Conservation (phyloP, 2,888 invertebrate species). For the Metalampra italica region DNA sequence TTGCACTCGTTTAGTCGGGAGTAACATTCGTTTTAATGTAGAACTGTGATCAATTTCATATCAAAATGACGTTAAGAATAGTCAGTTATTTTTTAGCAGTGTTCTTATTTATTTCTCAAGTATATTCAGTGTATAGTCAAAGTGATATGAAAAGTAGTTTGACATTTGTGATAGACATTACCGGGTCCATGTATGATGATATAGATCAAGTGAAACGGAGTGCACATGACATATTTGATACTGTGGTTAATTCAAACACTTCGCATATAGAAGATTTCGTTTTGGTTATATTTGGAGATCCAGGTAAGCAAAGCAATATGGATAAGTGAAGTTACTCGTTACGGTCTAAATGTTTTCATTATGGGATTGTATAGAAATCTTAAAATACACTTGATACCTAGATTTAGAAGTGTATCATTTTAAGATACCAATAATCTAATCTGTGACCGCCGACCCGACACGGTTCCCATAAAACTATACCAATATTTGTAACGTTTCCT, state of each 20-base stretch:
- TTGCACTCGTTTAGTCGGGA: not conserved
- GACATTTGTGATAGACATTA: constrained; percentile 54
- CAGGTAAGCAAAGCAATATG: constrained; percentile 32
- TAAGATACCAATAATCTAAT: too few species aligned
- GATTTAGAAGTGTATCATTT: too few species aligned
- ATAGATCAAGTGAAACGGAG: constrained; percentile 40
- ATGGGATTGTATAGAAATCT: too few species aligned
- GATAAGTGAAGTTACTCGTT: not conserved
- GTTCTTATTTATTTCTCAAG: not conserved
- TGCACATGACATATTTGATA: constrained; percentile 44
- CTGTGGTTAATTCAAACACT: constrained; percentile 33
- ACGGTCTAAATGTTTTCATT: too few species aligned
- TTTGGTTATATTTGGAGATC: constrained; percentile 57
- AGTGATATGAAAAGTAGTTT: constrained; percentile 39
- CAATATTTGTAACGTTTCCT: too few species aligned
- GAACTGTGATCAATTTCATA: not conserved
- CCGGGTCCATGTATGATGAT: constrained; percentile 45
- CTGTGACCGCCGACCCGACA: too few species aligned
- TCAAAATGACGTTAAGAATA: not conserved
- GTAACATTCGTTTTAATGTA: not conserved
- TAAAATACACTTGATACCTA: too few species aligned
- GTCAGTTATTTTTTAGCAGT: not conserved
- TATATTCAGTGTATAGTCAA: constrained; percentile 10
- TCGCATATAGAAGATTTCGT: constrained; percentile 52
- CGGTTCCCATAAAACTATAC: too few species aligned